These are phyloP conservation scores for Dissostichus mawsoni DNA, from an alignment of 2,113 vertebrate species.

Conservation along the genomic window DNA sequence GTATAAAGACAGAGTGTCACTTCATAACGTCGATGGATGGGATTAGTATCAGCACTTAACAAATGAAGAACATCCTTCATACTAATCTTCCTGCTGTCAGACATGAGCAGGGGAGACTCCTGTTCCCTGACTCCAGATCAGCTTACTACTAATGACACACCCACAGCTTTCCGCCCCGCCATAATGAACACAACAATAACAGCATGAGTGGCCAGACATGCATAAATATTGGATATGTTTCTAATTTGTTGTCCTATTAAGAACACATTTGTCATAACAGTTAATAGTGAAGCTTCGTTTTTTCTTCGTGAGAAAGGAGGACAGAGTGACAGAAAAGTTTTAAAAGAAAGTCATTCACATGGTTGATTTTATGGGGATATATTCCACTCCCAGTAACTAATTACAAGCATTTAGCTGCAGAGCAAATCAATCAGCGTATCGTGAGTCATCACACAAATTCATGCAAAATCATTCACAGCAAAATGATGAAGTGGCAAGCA, in stretches of 20 bases:
- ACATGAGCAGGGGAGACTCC: slow-evolving; percentile 47
- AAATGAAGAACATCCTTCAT: slow-evolving; percentile 80
- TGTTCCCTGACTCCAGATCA: slow-evolving; percentile 55
- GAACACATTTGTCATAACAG: background rate
- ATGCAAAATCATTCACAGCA: slow-evolving; percentile 80
- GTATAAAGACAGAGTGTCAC: slow-evolving; percentile 67
- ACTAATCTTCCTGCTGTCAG: slow-evolving; percentile 75
- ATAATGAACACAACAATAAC: slow-evolving; percentile 39
- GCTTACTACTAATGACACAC: slow-evolving; percentile 70
- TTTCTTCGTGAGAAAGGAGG: background rate
- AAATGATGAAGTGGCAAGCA: slow-evolving; percentile 68
- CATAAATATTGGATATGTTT: slow-evolving; percentile 6
- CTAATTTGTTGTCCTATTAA: background rate
- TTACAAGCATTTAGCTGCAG: slow-evolving; percentile 73
- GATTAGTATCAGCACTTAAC: slow-evolving; percentile 77
- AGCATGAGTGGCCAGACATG: slow-evolving; percentile 10
- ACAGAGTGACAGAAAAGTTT: slow-evolving; percentile 23
- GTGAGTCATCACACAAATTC: slow-evolving; percentile 76
- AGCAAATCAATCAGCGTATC: slow-evolving; percentile 71
- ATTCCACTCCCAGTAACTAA: slow-evolving; percentile 47
- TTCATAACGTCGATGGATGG: slow-evolving; percentile 69
- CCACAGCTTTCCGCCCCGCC: slow-evolving; percentile 38
- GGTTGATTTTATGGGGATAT: slow-evolving; percentile 18
- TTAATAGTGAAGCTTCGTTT: background rate
- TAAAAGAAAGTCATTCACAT: slow-evolving; percentile 53